Base-by-base conservation (phyloP, 2,113 vertebrate species). In the Bagarius yarrelli region DNA sequence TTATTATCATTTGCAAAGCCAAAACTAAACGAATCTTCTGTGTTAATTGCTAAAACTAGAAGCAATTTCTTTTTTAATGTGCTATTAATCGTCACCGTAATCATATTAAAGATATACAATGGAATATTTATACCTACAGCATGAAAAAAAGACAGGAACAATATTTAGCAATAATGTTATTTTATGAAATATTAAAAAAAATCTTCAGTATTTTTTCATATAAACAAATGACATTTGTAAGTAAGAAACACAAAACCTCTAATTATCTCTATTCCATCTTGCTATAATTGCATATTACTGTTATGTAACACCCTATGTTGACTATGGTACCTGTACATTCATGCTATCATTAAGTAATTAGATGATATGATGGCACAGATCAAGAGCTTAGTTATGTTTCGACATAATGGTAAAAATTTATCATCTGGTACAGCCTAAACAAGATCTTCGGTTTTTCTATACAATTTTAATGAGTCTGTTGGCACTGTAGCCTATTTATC, bases 201-300 rank as follows among this genome's bases (percentile, higher is more conserved):
- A 71, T 14, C n/a, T 71, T 71, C n/a, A 9, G 44, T n/a, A 47
- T 69, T 44, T 69, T 67, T 70, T 71, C 27, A 52, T 18, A 50
- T 18, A 1, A 50, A 18, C 44, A 50, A 52, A 71, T 52, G 16
- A 52, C 16, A 52, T 4, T 27, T 50, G 36, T 69, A 23, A n/a
- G 23, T 23, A n/a, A 27, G 66, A 13, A 15, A 2, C 12, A 67
- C 64, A 67, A 67, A 70, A 14, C n/a, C 6, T 70, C 8, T 50
- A 8, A 3, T 27, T 70, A 40, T 79, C 14, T 64, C 5, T 40
- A 34, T 79, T 30, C n/a, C 19, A 4, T 27, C 15, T 56, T 8
- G 30, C 13, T 55, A 23, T 67, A 8, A 40, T 13, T 50, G 44
- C 67, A 70, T 70, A 47, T 27, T 6, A 27, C n/a, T 2, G 8